Base-by-base conservation (phyloP, 2,113 vertebrate species). In the Upupa epops region DNA sequence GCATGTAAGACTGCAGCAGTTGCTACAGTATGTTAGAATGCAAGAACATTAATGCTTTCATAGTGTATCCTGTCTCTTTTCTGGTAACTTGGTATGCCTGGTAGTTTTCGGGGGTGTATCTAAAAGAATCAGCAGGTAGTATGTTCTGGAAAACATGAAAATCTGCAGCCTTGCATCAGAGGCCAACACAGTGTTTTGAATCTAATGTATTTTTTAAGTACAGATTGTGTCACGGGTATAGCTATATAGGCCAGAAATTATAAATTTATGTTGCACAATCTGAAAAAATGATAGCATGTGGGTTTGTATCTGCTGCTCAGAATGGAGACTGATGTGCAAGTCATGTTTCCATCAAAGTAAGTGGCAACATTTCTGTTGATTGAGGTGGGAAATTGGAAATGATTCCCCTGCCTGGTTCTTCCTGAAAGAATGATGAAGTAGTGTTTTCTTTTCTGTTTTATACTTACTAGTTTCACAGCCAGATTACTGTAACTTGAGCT, bases 391-490 rank as follows among this genome's bases (percentile, higher is more conserved):
- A 87, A 85, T 89, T 31, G 2, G 84, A 92, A 92, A 65, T 51
- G 42, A 90, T 90, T 95, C 12, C 25, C 28, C 31, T 76, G 52
- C n/a, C 60, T 89, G 51, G 19, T 81, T 96, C 80, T 88, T 40
- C 52, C 49, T 85, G 87, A 91, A 93, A 86, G 86, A 94, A 89
- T 84, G 72, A 88, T 83, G 82, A 76, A 92, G 64, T 86, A 78
- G n/a, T 93, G 63, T 84, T 82, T 90, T 92, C 31, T 94, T 83
- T 92, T 76, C 73, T 92, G 54, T 79, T 95, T 92, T 87, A 74
- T 87, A 70, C 71, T 83, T 89, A 59, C 10, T 90, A 87, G 74
- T 89, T 90, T 96, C 90, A 71, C 59, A 83, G 64, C 74, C 83
- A 89, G 45, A 80, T 94, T 96, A 92, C 51, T 84, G 63, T 89